Base-by-base conservation (phyloP, 2,113 vertebrate genomes). In the Scortum barcoo region DNA sequence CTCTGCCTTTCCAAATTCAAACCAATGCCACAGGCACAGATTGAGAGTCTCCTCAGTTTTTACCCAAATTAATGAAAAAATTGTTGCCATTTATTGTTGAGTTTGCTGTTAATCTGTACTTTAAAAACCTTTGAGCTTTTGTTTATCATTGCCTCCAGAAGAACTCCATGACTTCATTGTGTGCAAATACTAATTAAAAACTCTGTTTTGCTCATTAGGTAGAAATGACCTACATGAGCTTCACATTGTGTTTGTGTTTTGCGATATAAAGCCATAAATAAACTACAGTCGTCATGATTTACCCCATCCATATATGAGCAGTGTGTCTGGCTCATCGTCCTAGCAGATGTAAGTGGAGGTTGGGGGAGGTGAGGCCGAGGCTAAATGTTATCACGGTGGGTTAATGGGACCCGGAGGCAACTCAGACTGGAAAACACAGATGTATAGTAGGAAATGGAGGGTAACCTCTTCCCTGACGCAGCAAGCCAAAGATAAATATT, bases 371-470 rank as follows among this genome's bases (percentile, higher is more conserved):
- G 65, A 87, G 82, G 69, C 61, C 9, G 24, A 54, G 61, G 76
- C 60, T 72, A 85, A 87, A 85, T 30, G 66, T 67, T 87, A 84
- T 83, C 87, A 63, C 19, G 57, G 30, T 12, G 67, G 82, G 85
- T 84, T 87, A 84, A 80, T 71, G 70, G 57, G 13, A 63, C 58
- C 87, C 73, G 1, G 70, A 58, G 80, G 87, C 85, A 30, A 22
- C 2, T 7, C 28, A 3, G 69, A 50, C 60, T 8, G 48, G 71
- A 51, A 66, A 84, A 58, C 82, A 78, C 70, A 73, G 62, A n/a
- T 19, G 0, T 71, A 81, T 69, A 42, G 80, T 22, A 16, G 26
- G 5, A 46, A 12, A 38, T 50, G 54, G 75, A 81, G 30, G 30
- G 26, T 19, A 66, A 80, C 78, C 53, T 86, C 56, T 50, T 50